Evolutionary conservation across 2,797 vertebrate genomes (phyloP).

Genomic region (Gymnothorax javanicus): DNA sequence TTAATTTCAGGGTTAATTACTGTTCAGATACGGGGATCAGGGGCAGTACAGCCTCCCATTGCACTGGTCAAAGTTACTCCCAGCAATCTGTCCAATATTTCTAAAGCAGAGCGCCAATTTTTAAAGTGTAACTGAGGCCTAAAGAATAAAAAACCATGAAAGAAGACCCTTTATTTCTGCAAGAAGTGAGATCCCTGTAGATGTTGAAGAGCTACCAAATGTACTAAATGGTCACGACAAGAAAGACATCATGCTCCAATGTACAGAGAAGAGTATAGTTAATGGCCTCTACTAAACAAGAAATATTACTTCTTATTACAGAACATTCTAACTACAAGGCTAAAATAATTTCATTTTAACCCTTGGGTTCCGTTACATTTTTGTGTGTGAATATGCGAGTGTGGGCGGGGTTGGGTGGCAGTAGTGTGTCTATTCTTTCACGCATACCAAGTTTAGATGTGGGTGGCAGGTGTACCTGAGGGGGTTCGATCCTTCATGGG

Average conservation of each 20-base stretch:
- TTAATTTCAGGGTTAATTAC: background rate
- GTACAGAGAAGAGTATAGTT: background rate
- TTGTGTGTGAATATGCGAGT: no score
- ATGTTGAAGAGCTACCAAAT: background rate
- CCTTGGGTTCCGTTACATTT: background rate
- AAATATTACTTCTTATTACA: background rate
- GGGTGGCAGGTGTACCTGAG: slow-evolving; percentile 75
- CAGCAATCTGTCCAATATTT: background rate
- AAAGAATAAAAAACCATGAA: slow-evolving; percentile 4
- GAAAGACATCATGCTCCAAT: no score
- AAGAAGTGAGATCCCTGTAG: background rate
- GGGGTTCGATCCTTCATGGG: slow-evolving; percentile 86
- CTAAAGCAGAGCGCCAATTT: background rate
- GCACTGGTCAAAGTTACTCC: background rate
- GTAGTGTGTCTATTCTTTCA: background rate
- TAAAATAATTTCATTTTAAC: background rate
- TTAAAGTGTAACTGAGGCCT: background rate
- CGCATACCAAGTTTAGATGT: background rate
- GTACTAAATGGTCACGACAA: background rate
- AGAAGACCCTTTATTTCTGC: background rate
- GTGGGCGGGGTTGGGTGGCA: background rate
- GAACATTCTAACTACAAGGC: no score
- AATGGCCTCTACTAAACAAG: background rate
- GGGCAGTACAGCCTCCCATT: background rate
- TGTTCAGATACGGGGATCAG: background rate